Evolutionary conservation across 2,113 vertebrate species (phyloP).

Genomic region (Vombatus ursinus): DNA sequence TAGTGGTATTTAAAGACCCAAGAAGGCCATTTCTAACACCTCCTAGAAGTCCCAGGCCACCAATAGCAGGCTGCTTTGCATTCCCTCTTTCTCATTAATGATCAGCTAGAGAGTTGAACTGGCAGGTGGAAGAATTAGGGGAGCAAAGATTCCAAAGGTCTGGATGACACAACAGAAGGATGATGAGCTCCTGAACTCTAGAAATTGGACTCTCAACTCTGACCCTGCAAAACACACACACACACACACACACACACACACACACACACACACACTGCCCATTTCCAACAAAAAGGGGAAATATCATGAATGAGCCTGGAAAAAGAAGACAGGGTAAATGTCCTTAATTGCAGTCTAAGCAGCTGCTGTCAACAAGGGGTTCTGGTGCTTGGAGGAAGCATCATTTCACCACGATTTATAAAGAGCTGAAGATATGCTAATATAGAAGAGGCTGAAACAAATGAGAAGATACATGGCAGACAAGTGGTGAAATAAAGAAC

Average conservation of each 20-base stretch:
- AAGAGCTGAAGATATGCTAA: background rate
- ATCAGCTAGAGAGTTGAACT: conserved; percentile 16
- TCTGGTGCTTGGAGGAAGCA: background rate
- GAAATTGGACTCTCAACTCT: background rate
- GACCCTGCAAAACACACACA: background rate
- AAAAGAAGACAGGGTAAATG: background rate
- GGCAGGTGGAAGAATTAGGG: conserved; percentile 8
- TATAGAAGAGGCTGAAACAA: background rate
- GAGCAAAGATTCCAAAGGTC: conserved; percentile 16
- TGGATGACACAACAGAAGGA: background rate
- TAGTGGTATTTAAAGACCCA: background rate
- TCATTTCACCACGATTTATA: background rate
- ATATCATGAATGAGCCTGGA: background rate
- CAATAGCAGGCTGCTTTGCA: background rate
- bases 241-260: background rate
- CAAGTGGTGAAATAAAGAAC: background rate
- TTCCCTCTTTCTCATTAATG: conserved; percentile 38
- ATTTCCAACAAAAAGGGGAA: background rate
- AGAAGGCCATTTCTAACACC: background rate
- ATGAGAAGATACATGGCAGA: conserved; percentile 11
- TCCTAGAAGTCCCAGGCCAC: background rate
- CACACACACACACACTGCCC: no score
- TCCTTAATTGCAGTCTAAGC: conserved; percentile 6
- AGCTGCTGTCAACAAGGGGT: background rate
- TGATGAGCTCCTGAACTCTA: background rate